Conservation (phyloP, 53 echinoderm and acorn worm species). For the Stichopus horrens region DNA sequence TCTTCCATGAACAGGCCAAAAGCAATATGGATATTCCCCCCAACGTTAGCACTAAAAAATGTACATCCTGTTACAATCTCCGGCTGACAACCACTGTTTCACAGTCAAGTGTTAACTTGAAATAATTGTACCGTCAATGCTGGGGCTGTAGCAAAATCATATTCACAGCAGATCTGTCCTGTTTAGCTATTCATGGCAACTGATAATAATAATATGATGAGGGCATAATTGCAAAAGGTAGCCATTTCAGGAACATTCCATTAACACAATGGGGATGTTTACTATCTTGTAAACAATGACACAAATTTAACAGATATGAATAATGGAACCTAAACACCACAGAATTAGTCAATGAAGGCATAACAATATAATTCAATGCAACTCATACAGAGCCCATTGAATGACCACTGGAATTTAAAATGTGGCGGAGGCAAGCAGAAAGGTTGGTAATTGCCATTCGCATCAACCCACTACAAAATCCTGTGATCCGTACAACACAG, state of each 20-base stretch:
- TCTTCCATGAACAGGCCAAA: not conserved
- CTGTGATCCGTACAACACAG: not conserved
- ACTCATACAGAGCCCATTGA: too few relatives aligned
- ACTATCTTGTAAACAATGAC: not conserved
- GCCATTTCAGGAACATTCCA: slow-evolving; percentile 46
- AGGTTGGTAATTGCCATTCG: not conserved
- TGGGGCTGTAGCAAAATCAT: slow-evolving; percentile 55
- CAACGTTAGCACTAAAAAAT: slow-evolving; percentile 1
- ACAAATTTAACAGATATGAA: not conserved
- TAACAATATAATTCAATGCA: too few relatives aligned
- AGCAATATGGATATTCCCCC: not conserved
- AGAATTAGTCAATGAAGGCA: too few relatives aligned
- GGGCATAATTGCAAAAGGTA: slow-evolving; percentile 43
- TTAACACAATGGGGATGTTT: slow-evolving; percentile 12
- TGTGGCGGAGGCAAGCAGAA: not conserved
- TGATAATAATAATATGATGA: slow-evolving; percentile 50
- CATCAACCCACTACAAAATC: not conserved
- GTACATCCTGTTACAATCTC: slow-evolving; percentile 33
- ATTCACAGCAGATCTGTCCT: slow-evolving; percentile 44
- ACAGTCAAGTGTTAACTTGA: slow-evolving; percentile 36
- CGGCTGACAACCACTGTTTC: slow-evolving; percentile 38
- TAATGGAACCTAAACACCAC: too few relatives aligned
- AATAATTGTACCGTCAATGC: slow-evolving; percentile 47
- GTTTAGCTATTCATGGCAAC: slow-evolving; percentile 52
- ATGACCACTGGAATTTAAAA: too few relatives aligned